These are phyloP conservation scores for Ctenopoma kingsleyae DNA, from an alignment of 2,797 vertebrate genomes.

Conservation along the genomic window DNA sequence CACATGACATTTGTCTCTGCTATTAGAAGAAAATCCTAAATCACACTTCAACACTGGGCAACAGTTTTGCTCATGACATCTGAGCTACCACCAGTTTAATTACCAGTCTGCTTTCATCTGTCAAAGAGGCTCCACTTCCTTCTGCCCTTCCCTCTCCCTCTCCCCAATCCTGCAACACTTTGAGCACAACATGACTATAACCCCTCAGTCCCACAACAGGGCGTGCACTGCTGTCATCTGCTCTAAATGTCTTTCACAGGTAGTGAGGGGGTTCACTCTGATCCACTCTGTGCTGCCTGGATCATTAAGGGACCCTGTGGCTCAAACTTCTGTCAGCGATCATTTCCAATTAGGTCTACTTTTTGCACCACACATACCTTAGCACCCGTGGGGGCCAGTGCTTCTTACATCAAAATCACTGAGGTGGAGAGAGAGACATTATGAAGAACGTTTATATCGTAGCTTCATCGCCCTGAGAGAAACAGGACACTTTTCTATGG, in stretches of 20 bases:
- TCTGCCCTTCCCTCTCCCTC: not conserved
- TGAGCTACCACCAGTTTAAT: conserved; percentile 28
- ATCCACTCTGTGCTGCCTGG: conserved; percentile 57
- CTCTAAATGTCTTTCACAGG: conserved; percentile 60
- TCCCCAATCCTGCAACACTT: conserved; percentile 29
- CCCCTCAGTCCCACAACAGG: conserved; percentile 55
- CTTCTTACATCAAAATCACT: conserved; percentile 57
- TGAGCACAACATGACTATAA: conserved; percentile 46
- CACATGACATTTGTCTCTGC: not conserved
- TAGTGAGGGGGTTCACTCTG: conserved; percentile 40
- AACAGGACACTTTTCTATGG: conserved; percentile 42
- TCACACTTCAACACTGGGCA: conserved; percentile 9
- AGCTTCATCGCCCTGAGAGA: conserved; percentile 50
- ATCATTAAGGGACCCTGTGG: conserved; percentile 75
- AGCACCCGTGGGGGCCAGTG: conserved; percentile 45
- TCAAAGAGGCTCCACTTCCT: conserved; percentile 31
- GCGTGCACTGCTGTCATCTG: conserved; percentile 65
- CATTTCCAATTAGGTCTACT: conserved; percentile 79
- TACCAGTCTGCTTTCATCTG: conserved; percentile 53
- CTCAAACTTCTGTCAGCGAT: conserved; percentile 75
- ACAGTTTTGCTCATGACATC: conserved; percentile 20
- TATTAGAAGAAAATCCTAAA: conserved; percentile 10
- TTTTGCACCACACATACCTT: conserved; percentile 64
- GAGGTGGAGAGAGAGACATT: conserved; percentile 60
- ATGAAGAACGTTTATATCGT: conserved; percentile 54